Evolutionary conservation across 2,888 invertebrate genomes (phyloP).

Genomic region (Monopis laevigella): DNA sequence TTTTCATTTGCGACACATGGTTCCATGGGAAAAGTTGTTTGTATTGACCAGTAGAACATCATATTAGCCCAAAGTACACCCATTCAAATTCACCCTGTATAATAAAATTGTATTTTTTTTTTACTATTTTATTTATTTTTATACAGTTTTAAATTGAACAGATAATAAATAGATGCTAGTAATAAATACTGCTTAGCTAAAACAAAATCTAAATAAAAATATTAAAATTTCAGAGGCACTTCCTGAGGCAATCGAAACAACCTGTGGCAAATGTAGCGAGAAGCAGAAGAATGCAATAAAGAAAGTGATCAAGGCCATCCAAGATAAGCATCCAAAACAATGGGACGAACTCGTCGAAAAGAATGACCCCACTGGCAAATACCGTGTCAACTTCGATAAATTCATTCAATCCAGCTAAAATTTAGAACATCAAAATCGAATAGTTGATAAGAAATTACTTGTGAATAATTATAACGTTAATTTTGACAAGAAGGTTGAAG

Average conservation of each 20-base stretch:
- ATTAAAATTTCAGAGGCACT: slow-evolving; percentile 64
- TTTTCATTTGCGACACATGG: too few species aligned
- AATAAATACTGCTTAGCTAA: too few species aligned
- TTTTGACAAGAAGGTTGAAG: too few species aligned
- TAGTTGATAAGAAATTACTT: too few species aligned
- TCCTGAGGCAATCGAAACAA: slow-evolving; percentile 74
- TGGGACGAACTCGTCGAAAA: slow-evolving; percentile 76
- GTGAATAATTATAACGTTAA: too few species aligned
- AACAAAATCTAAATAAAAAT: neutral
- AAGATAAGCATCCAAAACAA: slow-evolving; percentile 71
- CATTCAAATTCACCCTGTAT: too few species aligned
- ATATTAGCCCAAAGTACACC: too few species aligned
- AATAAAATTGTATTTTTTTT: too few species aligned
- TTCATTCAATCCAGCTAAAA: slow-evolving; percentile 30
- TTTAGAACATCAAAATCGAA: neutral
- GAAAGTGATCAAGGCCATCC: slow-evolving; percentile 74
- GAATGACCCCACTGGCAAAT: slow-evolving; percentile 74
- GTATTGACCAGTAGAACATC: too few species aligned
- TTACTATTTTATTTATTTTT: neutral
- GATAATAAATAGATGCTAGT: neutral
- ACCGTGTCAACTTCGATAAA: slow-evolving; percentile 70
- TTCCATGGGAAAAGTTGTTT: too few species aligned
- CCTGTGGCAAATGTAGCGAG: slow-evolving; percentile 74
- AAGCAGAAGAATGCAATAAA: slow-evolving; percentile 69
- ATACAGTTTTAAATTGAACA: neutral